A percentile compares a stretch with the other conserved stretches of the same genome.
These are phyloP conservation scores for Acanthopleura granulata DNA, from an alignment of 2,888 invertebrate genomes.

Conservation along the genomic window DNA sequence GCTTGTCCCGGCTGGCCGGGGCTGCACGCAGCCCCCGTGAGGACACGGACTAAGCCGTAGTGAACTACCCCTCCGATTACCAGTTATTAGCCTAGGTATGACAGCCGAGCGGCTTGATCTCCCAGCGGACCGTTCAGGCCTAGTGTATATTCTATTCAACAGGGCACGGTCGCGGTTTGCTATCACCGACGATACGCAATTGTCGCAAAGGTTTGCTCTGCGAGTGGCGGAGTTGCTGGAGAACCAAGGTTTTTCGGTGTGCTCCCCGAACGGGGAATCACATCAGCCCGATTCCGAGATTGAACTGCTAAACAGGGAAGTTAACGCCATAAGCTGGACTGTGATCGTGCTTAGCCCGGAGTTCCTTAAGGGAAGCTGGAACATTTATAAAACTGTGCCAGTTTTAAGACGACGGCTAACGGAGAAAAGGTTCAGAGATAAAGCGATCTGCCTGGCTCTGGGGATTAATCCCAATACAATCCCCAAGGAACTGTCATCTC, in stretches of 20 bases:
- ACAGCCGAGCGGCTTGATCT: no score
- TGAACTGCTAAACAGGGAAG: no score
- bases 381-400: neutral
- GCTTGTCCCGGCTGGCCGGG: no score
- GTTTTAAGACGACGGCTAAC: neutral
- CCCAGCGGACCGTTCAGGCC: no score
- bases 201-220: neutral
- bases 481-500: neutral
- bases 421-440: neutral
- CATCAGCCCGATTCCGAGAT: no score
- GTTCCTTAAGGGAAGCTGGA: neutral
- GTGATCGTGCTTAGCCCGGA: neutral
- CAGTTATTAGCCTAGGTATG: no score
- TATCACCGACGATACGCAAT: neutral
- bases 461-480: neutral
- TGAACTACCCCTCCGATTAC: no score
- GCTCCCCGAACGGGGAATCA: no score
- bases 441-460: neutral
- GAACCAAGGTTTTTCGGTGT: neutral
- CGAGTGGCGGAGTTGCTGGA: neutral
- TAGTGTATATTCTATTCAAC: constrained; percentile 7
- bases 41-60: no score
- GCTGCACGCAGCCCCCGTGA: no score
- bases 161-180: neutral
- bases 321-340: neutral